Evolutionary conservation across 92 coral and sea anemone species (phyloP), one percentile per base, ranked within the genome.

Genomic region (Heliopora coerulea): DNA sequence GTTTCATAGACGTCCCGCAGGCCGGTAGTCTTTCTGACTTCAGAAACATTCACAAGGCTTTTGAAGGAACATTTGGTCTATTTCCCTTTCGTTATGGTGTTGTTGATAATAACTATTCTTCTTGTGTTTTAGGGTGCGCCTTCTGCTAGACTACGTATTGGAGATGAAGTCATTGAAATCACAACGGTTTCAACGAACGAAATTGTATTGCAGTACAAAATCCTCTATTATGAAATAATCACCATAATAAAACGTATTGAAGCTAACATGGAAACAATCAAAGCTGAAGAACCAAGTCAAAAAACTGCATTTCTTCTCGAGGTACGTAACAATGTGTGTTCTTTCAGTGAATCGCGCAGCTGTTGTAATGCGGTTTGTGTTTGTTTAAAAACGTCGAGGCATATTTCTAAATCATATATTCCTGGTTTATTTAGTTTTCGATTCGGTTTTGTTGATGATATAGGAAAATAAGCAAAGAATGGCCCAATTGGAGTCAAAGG

Each of bases 131-230:
- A 56, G 61, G 31, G 61, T 56, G 29, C 61, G 3, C 61, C 61
- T 4, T 13, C 61, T 15, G 61, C 61, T 31, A 56, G 30, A 23
- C 32, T 68, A 29, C 39, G 59, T 27, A 21, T 21, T 68, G 75
- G 75, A 18, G 75, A 49, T 32, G 42, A 68, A 48, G 60, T 29
- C 17, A 14, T 50, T 17, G 77, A 70, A 14, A 70, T 70, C 8
- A 70, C 63, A 13, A 70, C 77, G 1, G 72, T 65, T 41, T 65
- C 72, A 9, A 65, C 34, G 18, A 65, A 65, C 26, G 72, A 65
- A 34, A 66, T 41, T 46, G 57, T 66, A 41, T 23, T 70, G 63
- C 62, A 58, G 30, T 70, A 70, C 26, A 70, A 70, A 32, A 70
- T 70, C 10, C 31, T 70, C 8, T 70, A 70, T 17, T 70, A 50